These are phyloP conservation scores for Myzus persicae DNA, from an alignment of 1,140 invertebrate genomes.

Conservation along the genomic window DNA sequence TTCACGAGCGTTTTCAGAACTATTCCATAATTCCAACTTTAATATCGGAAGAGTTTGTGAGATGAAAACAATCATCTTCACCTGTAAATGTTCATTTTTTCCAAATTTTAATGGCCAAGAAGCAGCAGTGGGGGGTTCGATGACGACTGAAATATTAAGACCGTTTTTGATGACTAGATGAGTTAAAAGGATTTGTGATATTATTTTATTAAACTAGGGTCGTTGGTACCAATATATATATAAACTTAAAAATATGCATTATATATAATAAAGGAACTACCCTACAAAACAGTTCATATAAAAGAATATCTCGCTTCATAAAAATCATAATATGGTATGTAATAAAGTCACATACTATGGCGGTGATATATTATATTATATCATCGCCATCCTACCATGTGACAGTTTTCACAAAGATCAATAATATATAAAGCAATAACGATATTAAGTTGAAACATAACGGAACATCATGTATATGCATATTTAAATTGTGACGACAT, in stretches of 20 bases:
- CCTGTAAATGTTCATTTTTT: neutral
- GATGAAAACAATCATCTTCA: neutral
- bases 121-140: neutral
- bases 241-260: neutral
- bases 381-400: neutral
- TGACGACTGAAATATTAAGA: neutral
- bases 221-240: neutral
- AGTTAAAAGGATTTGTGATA: neutral
- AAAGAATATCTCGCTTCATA: neutral
- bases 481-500: neutral
- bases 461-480: neutral
- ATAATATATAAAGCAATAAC: conserved; percentile 7
- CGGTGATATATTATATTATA: neutral
- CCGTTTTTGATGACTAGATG: neutral
- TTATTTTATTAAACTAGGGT: neutral
- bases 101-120: neutral
- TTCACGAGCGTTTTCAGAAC: neutral
- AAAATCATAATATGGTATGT: neutral
- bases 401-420: neutral
- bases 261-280: neutral
- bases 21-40: neutral
- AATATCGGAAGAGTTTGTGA: neutral
- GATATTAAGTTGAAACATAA: neutral
- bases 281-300: neutral
- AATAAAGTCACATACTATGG: neutral